Conservation (phyloP, 2,888 invertebrate genomes). For the Spicauda simplicius region DNA sequence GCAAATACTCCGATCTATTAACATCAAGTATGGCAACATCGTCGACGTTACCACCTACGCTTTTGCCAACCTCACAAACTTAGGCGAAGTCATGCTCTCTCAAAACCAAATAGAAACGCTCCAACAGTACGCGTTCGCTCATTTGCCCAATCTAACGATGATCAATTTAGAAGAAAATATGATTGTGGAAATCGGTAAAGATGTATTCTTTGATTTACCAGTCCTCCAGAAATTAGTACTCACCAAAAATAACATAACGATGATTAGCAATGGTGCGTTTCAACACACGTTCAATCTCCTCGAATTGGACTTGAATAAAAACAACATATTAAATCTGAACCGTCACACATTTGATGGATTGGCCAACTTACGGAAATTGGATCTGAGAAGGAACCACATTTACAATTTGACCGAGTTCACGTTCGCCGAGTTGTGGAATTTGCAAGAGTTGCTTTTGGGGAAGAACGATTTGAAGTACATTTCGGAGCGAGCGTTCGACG, state of each 20-base stretch:
- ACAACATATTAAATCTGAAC: slow-evolving; percentile 90
- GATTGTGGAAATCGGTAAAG: slow-evolving; percentile 89
- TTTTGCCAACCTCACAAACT: slow-evolving; percentile 89
- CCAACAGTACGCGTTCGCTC: slow-evolving; percentile 89
- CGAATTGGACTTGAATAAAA: slow-evolving; percentile 92
- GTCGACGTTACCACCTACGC: slow-evolving; percentile 88
- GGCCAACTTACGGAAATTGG: slow-evolving; percentile 89
- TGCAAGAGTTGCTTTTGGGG: slow-evolving; percentile 88
- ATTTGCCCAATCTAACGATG: slow-evolving; percentile 88
- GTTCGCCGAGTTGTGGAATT: slow-evolving; percentile 91
- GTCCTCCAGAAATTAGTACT: slow-evolving; percentile 90
- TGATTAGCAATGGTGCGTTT: slow-evolving; percentile 94
- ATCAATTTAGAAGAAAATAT: slow-evolving; percentile 91
- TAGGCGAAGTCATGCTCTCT: slow-evolving; percentile 87
- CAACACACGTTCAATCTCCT: slow-evolving; percentile 89
- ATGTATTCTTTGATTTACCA: slow-evolving; percentile 90
- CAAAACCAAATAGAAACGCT: slow-evolving; percentile 89
- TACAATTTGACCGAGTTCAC: slow-evolving; percentile 91
- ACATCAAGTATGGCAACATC: slow-evolving; percentile 89
- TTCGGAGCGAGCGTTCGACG: slow-evolving; percentile 91
- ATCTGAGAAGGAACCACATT: slow-evolving; percentile 90
- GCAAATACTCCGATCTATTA: slow-evolving; percentile 87
- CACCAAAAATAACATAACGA: slow-evolving; percentile 93
- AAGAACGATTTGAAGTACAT: slow-evolving; percentile 89
- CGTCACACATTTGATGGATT: slow-evolving; percentile 92